A percentile compares a stretch with the other conserved stretches of the same genome.
Conservation (phyloP, 1,140 invertebrate species). For the Thaumatotibia leucotreta region DNA sequence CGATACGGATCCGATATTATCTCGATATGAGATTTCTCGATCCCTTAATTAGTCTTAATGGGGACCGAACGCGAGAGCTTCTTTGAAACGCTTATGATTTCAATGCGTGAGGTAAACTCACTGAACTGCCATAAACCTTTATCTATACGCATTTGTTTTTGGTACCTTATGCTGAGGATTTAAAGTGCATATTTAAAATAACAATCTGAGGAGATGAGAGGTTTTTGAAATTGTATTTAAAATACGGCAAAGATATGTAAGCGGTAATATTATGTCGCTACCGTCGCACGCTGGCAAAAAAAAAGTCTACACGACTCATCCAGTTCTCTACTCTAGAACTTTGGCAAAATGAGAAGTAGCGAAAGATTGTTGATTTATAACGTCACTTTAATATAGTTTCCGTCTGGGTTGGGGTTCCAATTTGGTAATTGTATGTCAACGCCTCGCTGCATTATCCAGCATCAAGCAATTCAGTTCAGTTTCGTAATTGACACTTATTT, state of each 20-base stretch:
- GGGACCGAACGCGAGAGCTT: constrained; percentile 44
- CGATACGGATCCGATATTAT: constrained; percentile 61
- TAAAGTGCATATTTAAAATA: not conserved
- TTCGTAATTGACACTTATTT: too few relatives aligned
- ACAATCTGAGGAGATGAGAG: not conserved
- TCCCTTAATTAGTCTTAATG: constrained; percentile 72
- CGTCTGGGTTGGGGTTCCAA: too few relatives aligned
- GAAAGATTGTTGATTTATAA: too few relatives aligned
- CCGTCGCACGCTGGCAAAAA: not conserved
- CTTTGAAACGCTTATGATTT: constrained; percentile 75
- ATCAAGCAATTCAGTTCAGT: too few relatives aligned
- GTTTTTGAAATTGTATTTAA: not conserved
- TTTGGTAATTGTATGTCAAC: too few relatives aligned
- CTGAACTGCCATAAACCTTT: not conserved
- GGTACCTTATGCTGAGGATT: constrained; percentile 36
- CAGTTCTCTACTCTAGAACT: not conserved
- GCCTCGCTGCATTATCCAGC: too few relatives aligned
- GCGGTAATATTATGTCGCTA: not conserved
- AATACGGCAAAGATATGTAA: constrained; percentile 1
- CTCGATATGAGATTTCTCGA: constrained; percentile 58
- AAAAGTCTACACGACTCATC: not conserved
- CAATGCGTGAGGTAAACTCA: constrained; percentile 56
- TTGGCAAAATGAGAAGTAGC: too few relatives aligned
- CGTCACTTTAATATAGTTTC: too few relatives aligned
- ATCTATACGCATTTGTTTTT: not conserved